These are phyloP conservation scores for Buceros bicornis DNA, from an alignment of 2,797 vertebrate genomes.

Conservation along the genomic window DNA sequence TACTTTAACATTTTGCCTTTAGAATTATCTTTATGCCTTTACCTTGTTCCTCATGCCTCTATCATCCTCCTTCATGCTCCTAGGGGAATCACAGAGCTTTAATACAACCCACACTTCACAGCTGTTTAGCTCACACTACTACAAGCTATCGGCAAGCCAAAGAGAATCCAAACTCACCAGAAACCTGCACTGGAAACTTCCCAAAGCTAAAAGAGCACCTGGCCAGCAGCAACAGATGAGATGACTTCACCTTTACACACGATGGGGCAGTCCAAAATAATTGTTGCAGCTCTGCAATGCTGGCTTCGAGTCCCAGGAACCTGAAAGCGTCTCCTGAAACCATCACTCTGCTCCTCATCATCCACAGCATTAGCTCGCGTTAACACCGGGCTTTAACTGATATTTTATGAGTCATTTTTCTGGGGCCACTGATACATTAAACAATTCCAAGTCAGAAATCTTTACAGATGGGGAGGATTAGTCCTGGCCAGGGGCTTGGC, in stretches of 20 bases:
- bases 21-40: background rate
- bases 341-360: background rate
- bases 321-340: background rate
- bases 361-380: background rate
- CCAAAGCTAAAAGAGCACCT: background rate
- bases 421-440: background rate
- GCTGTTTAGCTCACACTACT: background rate
- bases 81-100: background rate
- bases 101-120: background rate
- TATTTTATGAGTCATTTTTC: background rate
- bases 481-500: background rate
- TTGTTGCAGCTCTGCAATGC: background rate
- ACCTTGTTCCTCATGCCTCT: background rate
- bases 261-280: background rate
- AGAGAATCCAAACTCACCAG: background rate
- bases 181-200: background rate
- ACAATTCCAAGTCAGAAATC: background rate
- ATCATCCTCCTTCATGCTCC: background rate
- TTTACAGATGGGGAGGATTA: background rate
- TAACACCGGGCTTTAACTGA: background rate
- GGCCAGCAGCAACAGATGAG: background rate
- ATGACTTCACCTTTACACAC: background rate
- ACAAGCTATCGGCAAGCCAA: background rate
- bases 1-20: background rate
- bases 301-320: background rate